Percentiles rank a stretch among this genome's conserved stretches.
phyloP scores from a whole-genome alignment of 2,888 invertebrate genomes.

The Lepidochrysops patricia region DNA sequence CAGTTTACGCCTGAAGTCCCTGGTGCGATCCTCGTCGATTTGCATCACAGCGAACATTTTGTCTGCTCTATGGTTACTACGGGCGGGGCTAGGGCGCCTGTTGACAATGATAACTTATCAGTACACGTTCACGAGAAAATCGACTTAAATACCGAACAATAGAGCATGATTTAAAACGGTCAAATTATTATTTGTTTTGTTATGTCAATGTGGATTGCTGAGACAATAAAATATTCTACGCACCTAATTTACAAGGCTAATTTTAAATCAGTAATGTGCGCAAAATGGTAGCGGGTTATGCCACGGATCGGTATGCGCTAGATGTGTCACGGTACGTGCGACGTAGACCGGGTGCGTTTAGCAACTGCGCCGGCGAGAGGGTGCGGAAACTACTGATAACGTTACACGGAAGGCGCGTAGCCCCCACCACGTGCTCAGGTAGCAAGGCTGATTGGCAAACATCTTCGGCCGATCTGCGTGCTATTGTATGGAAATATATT shows the following conservation, averaged over 20 bases:
- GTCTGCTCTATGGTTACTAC: conserved; percentile 67
- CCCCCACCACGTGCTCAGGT: conserved; percentile 62
- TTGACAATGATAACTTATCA: conserved; percentile 58
- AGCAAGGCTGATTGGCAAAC: conserved; percentile 40
- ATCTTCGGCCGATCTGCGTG: background rate
- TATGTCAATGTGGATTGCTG: conserved; percentile 5
- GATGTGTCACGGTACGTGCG: conserved; percentile 64
- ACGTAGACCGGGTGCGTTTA: conserved; percentile 67
- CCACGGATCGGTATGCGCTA: conserved; percentile 38
- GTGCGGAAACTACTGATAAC: conserved; percentile 72
- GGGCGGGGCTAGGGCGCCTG: conserved; percentile 71
- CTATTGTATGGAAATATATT: conserved; percentile 1
- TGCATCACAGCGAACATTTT: conserved; percentile 93
- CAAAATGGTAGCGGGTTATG: conserved; percentile 12
- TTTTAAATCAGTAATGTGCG: background rate
- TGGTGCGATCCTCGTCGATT: conserved; percentile 90
- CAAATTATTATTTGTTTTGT: conserved; percentile 22
- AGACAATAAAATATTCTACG: background rate
- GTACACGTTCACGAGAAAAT: conserved; percentile 21
- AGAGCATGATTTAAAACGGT: conserved; percentile 11
- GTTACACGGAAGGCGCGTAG: conserved; percentile 69
- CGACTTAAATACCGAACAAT: conserved; percentile 7
- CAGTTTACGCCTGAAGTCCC: conserved; percentile 91
- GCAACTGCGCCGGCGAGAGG: conserved; percentile 66
- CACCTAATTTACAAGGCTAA: conserved; percentile 1